These are phyloP conservation scores for Artibeus lituratus DNA, from an alignment of 2,797 vertebrate species.

Conservation along the genomic window DNA sequence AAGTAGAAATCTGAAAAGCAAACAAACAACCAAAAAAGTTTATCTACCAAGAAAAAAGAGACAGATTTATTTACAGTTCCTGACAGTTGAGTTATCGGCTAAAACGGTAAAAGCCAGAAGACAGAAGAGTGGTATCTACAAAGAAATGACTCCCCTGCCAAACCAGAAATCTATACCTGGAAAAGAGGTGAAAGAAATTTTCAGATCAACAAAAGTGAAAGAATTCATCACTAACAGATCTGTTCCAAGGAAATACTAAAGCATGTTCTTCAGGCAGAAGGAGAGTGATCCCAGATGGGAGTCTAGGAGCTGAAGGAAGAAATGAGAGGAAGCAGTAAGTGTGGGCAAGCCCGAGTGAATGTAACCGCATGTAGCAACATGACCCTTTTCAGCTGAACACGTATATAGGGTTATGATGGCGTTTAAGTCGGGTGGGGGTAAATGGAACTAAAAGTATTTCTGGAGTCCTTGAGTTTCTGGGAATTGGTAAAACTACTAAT, in stretches of 20 bases:
- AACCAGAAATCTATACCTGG: not conserved
- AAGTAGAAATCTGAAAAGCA: not conserved
- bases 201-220: not conserved
- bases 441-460: not conserved
- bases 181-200: not conserved
- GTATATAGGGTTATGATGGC: not conserved
- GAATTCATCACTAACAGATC: not conserved
- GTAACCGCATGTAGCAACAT: not conserved
- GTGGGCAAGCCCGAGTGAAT: not conserved
- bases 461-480: not conserved
- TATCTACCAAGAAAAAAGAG: not conserved
- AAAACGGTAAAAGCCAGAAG: not conserved
- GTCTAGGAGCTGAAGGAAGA: not conserved
- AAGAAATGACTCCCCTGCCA: not conserved
- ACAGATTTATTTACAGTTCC: not conserved
- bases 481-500: not conserved
- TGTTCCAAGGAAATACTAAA: not conserved
- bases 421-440: not conserved
- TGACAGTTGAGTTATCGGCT: not conserved
- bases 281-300: not conserved
- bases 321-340: not conserved
- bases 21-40: not conserved
- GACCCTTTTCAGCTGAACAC: not conserved
- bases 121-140: not conserved
- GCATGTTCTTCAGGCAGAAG: not conserved